A percentile compares a stretch with the other conserved stretches of the same genome.
Evolutionary conservation across 37 sponge, comb jelly and placozoan genomes (phyloP).

Genomic region (Crambe crambe): DNA sequence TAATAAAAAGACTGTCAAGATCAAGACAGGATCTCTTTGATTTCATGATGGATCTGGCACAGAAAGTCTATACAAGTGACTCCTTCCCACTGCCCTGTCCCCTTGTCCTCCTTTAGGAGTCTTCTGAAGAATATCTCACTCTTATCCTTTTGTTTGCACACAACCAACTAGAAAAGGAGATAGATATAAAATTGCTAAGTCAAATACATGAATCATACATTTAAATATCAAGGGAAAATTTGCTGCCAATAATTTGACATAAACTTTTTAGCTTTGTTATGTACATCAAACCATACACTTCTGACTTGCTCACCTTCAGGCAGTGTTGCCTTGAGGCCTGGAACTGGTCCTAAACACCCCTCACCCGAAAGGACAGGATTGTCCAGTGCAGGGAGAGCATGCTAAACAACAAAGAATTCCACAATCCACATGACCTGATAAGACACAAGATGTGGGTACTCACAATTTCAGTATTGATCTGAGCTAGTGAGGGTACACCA

Average conservation of each 20-base stretch:
- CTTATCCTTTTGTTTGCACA: constrained; percentile 79
- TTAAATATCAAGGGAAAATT: too few species aligned
- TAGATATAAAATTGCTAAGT: too few species aligned
- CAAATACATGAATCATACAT: too few species aligned
- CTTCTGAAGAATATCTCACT: constrained; percentile 75
- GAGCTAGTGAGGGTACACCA: constrained; percentile 64
- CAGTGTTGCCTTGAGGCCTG: constrained; percentile 20
- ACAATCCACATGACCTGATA: too few species aligned
- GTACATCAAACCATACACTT: too few species aligned
- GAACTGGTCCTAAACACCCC: constrained; percentile 54
- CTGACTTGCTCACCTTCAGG: constrained; percentile 82
- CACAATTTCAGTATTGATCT: constrained; percentile 68
- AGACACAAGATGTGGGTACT: too few species aligned
- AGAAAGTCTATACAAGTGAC: constrained; percentile 86
- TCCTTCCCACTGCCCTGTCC: constrained; percentile 74
- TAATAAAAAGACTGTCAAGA: too few species aligned
- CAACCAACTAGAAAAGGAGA: constrained; percentile 41
- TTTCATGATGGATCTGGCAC: constrained; percentile 97
- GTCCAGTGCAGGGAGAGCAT: constrained; percentile 78
- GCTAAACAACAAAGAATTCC: constrained; percentile 14
- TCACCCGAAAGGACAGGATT: constrained; percentile 77
- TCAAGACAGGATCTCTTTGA: constrained; percentile 90
- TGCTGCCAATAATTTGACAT: too few species aligned
- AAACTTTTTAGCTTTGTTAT: too few species aligned
- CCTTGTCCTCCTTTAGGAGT: constrained; percentile 82